phyloP scores from a whole-genome alignment of 1,140 invertebrate genomes.

The Ganaspis sp. region DNA sequence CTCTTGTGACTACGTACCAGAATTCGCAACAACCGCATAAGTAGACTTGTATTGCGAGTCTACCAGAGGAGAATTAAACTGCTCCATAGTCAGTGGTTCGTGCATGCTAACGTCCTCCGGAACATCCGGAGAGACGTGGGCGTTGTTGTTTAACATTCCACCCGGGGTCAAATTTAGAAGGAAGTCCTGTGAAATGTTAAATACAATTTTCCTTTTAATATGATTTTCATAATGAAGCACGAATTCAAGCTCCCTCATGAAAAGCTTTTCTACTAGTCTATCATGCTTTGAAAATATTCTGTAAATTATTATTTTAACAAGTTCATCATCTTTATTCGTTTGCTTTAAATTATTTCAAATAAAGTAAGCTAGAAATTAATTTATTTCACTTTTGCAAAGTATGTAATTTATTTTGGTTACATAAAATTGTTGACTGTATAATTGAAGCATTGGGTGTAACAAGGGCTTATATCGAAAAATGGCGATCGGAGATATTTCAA shows the following conservation, averaged over 20 bases:
- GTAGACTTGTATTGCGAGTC: slow-evolving; percentile 73
- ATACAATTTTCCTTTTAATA: neutral
- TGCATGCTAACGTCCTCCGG: slow-evolving; percentile 70
- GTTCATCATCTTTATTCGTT: neutral
- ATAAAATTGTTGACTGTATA: too few relatives aligned
- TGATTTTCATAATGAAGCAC: neutral
- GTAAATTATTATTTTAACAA: neutral
- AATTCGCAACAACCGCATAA: slow-evolving; percentile 71
- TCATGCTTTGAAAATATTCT: too few relatives aligned
- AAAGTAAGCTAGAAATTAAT: too few relatives aligned
- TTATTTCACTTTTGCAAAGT: too few relatives aligned
- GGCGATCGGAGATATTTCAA: too few relatives aligned
- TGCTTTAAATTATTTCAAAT: neutral
- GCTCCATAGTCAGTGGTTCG: slow-evolving; percentile 76
- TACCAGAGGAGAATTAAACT: slow-evolving; percentile 77
- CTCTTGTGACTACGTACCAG: slow-evolving; percentile 53
- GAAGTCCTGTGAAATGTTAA: slow-evolving; percentile 75
- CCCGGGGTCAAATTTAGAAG: slow-evolving; percentile 79
- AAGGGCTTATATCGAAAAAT: too few relatives aligned
- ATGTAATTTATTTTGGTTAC: too few relatives aligned
- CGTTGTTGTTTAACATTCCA: slow-evolving; percentile 71
- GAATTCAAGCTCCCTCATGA: neutral
- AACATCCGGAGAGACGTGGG: slow-evolving; percentile 72
- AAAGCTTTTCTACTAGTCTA: neutral
- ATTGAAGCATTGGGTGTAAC: too few relatives aligned